Conservation (phyloP, 1,140 invertebrate genomes). For the Trichomalopsis sarcophagae region DNA sequence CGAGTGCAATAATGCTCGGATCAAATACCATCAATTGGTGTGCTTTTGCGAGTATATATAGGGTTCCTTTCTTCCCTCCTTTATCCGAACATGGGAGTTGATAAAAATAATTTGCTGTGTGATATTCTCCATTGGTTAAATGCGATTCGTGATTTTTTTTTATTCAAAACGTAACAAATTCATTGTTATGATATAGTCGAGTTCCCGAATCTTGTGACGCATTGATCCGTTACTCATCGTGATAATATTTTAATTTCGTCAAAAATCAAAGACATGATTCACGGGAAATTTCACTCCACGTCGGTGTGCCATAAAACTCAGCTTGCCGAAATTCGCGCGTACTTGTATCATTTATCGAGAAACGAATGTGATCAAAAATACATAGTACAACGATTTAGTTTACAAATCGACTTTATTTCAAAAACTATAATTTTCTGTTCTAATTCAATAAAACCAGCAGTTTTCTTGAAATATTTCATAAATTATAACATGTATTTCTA, state of each 20-base stretch:
- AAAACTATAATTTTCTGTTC: constrained; percentile 44
- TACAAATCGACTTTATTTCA: constrained; percentile 42
- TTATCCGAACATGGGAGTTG: too few species aligned
- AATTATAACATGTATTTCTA: neutral
- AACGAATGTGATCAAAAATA: neutral
- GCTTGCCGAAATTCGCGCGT: too few species aligned
- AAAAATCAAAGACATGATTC: neutral
- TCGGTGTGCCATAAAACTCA: neutral
- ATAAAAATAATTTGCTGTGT: too few species aligned
- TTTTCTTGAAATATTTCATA: neutral
- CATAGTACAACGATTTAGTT: neutral
- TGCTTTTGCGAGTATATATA: too few species aligned
- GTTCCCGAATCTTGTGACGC: neutral
- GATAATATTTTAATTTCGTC: neutral
- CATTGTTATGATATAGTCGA: too few species aligned
- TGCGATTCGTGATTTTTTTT: too few species aligned
- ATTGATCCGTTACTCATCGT: neutral
- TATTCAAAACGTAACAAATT: too few species aligned
- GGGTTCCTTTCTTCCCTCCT: too few species aligned
- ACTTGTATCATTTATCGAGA: neutral
- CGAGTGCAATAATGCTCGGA: too few species aligned
- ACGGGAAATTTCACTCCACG: neutral
- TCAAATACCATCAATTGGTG: too few species aligned
- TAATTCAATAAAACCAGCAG: constrained; percentile 30
- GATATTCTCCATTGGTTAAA: too few species aligned